phyloP scores from a whole-genome alignment of 2,888 invertebrate genomes.

The Torymus tubicola region DNA sequence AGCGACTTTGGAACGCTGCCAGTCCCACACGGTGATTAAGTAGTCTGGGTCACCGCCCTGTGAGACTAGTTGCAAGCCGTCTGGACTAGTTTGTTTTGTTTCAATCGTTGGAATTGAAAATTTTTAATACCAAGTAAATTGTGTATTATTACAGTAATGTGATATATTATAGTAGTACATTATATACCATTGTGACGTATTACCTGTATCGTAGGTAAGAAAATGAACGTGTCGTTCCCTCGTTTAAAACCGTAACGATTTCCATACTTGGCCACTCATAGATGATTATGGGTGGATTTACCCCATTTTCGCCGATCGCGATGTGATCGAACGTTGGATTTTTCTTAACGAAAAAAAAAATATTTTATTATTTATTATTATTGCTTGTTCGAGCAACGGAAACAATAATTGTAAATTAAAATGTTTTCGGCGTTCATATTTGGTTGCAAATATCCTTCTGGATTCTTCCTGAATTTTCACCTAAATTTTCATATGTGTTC shows the following conservation, averaged over 20 bases:
- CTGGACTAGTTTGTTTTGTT: constrained; percentile 79
- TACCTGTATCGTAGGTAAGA: constrained; percentile 86
- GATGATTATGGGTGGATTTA: constrained; percentile 85
- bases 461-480: no score
- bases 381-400: no score
- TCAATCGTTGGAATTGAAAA: no score
- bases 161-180: no score
- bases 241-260: constrained; percentile 84
- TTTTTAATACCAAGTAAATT: no score
- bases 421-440: no score
- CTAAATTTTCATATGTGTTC: no score
- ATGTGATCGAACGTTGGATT: constrained; percentile 83
- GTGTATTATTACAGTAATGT: no score
- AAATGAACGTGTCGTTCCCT: constrained; percentile 86
- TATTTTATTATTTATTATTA: not conserved
- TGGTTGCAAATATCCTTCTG: no score
- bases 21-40: constrained; percentile 92
- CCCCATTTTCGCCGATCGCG: constrained; percentile 90
- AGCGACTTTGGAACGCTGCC: constrained; percentile 86
- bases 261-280: constrained; percentile 91
- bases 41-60: constrained; percentile 92
- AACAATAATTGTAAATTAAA: no score
- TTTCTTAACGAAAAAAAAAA: constrained; percentile 75
- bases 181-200: constrained; percentile 38
- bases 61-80: constrained; percentile 88